These are phyloP conservation scores for Ostrea edulis DNA, from an alignment of 1,140 invertebrate species.

Conservation along the genomic window DNA sequence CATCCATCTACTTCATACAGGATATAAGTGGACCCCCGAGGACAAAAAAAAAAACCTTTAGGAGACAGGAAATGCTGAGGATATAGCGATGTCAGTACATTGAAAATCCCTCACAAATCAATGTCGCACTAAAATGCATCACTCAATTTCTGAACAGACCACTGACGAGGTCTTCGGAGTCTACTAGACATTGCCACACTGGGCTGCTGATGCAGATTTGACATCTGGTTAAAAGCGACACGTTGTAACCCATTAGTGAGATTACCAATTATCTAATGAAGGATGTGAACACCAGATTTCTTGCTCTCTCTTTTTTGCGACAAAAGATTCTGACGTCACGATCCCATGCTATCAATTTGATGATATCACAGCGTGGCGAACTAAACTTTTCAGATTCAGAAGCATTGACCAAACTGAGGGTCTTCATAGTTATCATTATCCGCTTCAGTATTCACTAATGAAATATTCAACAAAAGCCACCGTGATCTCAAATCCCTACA, in stretches of 20 bases:
- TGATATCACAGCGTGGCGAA: neutral
- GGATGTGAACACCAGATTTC: neutral
- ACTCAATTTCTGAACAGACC: neutral
- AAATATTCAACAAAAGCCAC: constrained; percentile 16
- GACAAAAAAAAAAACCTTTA: neutral
- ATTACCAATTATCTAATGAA: constrained; percentile 27
- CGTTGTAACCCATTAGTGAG: neutral
- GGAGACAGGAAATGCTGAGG: neutral
- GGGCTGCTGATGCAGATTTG: neutral
- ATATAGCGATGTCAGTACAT: neutral
- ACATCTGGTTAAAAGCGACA: neutral
- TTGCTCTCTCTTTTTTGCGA: neutral
- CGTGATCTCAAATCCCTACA: neutral
- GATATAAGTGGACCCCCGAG: neutral
- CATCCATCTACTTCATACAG: neutral
- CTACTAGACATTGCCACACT: neutral
- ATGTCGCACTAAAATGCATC: constrained; percentile 6
- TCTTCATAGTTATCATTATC: neutral
- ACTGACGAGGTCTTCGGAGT: neutral
- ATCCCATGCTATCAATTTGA: neutral
- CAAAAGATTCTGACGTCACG: constrained; percentile 2
- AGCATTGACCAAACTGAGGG: neutral
- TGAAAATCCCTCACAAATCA: neutral
- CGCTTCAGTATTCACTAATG: neutral
- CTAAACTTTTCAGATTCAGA: neutral